Conservation (phyloP, 2,888 invertebrate genomes). For the Drosophila planitibia region DNA sequence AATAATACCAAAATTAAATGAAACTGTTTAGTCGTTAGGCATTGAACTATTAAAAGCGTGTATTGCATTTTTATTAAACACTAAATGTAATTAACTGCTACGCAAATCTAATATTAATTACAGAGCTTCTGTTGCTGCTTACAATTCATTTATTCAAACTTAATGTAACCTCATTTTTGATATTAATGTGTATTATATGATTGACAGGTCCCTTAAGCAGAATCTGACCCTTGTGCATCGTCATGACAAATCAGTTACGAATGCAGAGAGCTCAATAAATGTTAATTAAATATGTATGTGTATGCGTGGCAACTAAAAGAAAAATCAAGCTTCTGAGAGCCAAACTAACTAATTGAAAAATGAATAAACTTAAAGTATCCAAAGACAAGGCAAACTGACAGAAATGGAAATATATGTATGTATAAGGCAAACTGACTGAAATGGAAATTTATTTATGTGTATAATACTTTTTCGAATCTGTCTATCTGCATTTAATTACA, state of each 20-base stretch:
- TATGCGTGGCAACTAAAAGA: neutral
- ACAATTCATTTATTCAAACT: neutral
- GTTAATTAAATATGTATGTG: conserved; percentile 36
- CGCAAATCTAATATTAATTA: conserved; percentile 22
- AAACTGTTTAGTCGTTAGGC: neutral
- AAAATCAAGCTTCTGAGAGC: neutral
- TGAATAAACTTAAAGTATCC: neutral
- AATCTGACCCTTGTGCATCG: neutral
- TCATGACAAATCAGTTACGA: conserved; percentile 10
- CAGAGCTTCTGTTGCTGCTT: conserved; percentile 2
- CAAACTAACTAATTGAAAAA: neutral
- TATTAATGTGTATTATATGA: conserved; percentile 1
- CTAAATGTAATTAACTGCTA: neutral
- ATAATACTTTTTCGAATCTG: conserved; percentile 2
- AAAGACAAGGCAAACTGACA: neutral
- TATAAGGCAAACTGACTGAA: neutral
- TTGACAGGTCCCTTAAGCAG: conserved; percentile 4
- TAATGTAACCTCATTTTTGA: neutral
- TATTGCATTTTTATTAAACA: conserved; percentile 4
- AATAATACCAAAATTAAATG: neutral
- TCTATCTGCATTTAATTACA: conserved; percentile 56
- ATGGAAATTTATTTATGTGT: conserved; percentile 1
- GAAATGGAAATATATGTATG: neutral
- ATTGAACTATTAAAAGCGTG: neutral
- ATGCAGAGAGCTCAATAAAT: conserved; percentile 29